Percentiles rank a stretch among this genome's conserved stretches.
phyloP scores from a whole-genome alignment of 2,113 vertebrate genomes.

The Suncus etruscus region DNA sequence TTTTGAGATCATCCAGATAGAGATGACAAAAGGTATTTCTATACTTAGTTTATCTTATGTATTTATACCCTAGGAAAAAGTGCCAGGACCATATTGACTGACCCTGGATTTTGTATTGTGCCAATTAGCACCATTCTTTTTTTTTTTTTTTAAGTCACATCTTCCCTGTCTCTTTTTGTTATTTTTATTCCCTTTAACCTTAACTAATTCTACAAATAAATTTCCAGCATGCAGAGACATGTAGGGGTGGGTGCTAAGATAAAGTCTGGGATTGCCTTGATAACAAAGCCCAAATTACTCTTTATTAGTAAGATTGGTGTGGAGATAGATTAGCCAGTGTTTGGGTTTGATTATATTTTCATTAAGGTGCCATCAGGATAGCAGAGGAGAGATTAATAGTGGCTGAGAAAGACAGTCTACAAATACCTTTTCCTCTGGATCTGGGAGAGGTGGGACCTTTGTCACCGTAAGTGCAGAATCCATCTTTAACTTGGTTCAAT shows the following conservation, averaged over 20 bases:
- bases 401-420: slow-evolving; percentile 35
- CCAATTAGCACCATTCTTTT: not conserved
- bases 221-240: not conserved
- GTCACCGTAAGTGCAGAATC: slow-evolving; percentile 63
- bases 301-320: slow-evolving; percentile 49
- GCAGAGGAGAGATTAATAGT: not conserved
- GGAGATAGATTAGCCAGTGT: slow-evolving; percentile 10
- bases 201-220: slow-evolving; percentile 28
- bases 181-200: slow-evolving; percentile 16
- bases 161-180: not conserved
- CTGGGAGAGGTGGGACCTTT: slow-evolving; percentile 52
- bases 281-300: not conserved
- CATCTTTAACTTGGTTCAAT: slow-evolving; percentile 61
- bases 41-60: not conserved
- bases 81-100: not conserved
- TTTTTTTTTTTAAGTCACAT: not conserved
- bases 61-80: not conserved
- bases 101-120: not conserved
- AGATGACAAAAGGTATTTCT: not conserved
- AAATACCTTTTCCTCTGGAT: slow-evolving; percentile 43
- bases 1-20: slow-evolving; percentile 29
- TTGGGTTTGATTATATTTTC: slow-evolving; percentile 67
- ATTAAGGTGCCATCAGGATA: slow-evolving; percentile 42
- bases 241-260: not conserved
- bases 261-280: not conserved